Percentiles rank a stretch among this genome's conserved stretches.
phyloP scores from a whole-genome alignment of 1,140 invertebrate species.

The Penaeus indicus region DNA sequence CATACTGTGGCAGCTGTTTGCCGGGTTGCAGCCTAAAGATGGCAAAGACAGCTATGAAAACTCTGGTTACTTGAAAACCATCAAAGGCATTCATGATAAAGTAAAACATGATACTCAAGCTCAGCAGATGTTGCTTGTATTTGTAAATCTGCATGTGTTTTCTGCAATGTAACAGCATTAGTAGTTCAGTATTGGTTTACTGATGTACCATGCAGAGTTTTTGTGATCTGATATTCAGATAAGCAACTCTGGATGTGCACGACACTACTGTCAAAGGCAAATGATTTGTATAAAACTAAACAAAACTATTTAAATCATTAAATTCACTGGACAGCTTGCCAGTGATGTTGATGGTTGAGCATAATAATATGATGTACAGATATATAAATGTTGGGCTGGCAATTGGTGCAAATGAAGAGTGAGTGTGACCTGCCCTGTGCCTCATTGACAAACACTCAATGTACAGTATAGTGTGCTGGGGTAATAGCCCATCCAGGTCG shows the following conservation, averaged over 20 bases:
- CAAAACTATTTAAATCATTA: constrained; percentile 18
- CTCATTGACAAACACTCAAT: constrained; percentile 48
- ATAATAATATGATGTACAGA: constrained; percentile 51
- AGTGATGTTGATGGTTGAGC: constrained; percentile 40
- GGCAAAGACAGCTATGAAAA: constrained; percentile 17
- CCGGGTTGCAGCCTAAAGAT: background rate
- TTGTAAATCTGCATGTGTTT: constrained; percentile 43
- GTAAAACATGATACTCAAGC: constrained; percentile 56
- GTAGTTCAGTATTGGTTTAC: constrained; percentile 61
- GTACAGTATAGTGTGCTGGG: constrained; percentile 38
- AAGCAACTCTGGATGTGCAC: constrained; percentile 55
- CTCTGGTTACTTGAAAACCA: background rate
- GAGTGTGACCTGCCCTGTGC: constrained; percentile 47
- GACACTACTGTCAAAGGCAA: constrained; percentile 41
- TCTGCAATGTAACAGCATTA: constrained; percentile 55
- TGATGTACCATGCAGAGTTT: constrained; percentile 56
- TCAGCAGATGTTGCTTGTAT: constrained; percentile 55
- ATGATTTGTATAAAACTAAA: constrained; percentile 30
- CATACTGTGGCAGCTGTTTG: constrained; percentile 39
- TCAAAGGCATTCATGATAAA: constrained; percentile 37
- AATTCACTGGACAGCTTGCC: background rate
- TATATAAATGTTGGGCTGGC: constrained; percentile 36
- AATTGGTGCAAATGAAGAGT: constrained; percentile 43
- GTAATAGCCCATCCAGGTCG: constrained; percentile 48
- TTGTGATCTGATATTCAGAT: constrained; percentile 62